Conservation (phyloP, 2,888 invertebrate genomes). For the Lepetodrilus schrolli region DNA sequence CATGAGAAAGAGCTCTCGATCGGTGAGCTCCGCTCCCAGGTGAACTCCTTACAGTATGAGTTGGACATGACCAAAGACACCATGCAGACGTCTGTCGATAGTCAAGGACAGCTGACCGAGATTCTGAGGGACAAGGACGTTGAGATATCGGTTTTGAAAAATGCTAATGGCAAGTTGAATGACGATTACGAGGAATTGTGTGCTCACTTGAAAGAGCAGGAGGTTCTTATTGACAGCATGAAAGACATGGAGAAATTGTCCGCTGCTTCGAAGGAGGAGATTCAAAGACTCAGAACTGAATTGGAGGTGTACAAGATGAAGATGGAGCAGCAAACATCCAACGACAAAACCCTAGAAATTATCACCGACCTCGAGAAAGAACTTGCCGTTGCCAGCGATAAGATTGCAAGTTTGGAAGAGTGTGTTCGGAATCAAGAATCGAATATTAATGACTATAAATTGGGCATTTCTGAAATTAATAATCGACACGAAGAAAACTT, state of each 20-base stretch:
- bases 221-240: constrained; percentile 33
- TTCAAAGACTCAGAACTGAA: constrained; percentile 31
- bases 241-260: constrained; percentile 32
- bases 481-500: constrained; percentile 41
- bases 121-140: constrained; percentile 41
- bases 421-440: constrained; percentile 41
- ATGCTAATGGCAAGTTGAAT: constrained; percentile 38
- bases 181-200: constrained; percentile 37
- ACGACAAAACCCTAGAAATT: constrained; percentile 28
- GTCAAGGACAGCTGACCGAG: constrained; percentile 39
- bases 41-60: constrained; percentile 44
- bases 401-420: constrained; percentile 43
- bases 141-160: constrained; percentile 39
- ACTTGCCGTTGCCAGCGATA: constrained; percentile 31
- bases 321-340: not conserved
- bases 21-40: constrained; percentile 45
- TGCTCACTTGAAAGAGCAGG: constrained; percentile 38
- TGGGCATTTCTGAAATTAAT: constrained; percentile 51
- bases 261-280: constrained; percentile 21
- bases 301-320: constrained; percentile 29
- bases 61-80: constrained; percentile 46
- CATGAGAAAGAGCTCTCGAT: constrained; percentile 49
- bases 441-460: constrained; percentile 42
- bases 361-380: constrained; percentile 37
- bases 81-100: constrained; percentile 46